Base-by-base conservation (phyloP, 2,113 vertebrate genomes). In the Epinephelus moara region DNA sequence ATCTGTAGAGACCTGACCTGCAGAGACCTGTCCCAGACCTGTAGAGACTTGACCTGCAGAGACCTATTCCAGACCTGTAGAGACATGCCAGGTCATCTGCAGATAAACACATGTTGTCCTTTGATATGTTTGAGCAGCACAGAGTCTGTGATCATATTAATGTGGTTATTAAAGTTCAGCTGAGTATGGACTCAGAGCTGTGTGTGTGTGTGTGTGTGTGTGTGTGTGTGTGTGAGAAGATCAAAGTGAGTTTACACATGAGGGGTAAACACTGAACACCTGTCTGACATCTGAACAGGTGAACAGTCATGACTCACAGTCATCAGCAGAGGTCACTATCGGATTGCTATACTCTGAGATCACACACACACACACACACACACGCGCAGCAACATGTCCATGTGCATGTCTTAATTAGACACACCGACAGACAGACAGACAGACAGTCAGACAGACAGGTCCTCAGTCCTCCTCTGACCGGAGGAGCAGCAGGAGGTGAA, bases 231-330 rank as follows among this genome's bases (percentile, higher is more conserved):
- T 21, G 37, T 7, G 66, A 0, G 7, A 27, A 80, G 73, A 77
- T 83, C 66, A 78, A 84, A 78, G 75, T 30, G 67, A 47, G n/a
- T 67, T 57, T 67, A 55, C 73, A 53, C 68, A 67, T 47, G 55
- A 47, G 37, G 47, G 33, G 60, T 55, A 64, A 75, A 53, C 73
- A 81, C 17, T n/a, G 12, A 47, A 73, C 80, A 86, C 75, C 63
- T 86, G 74, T 33, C 33, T 12, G 30, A 57, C 63, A 66, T 53
- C 72, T 70, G 71, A 42, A 64, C 73, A 70, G 67, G 45, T 33
- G 25, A 18, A 4, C 14, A 11, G 23, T 37, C 19, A 19, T 12
- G 33, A n/a, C 30, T 13, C 10, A 13, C 7, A 18, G 62, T 25
- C 1, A 19, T 59, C 82, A 66, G 40, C 8, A 77, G 77, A 27